Evolutionary conservation across 1,140 invertebrate genomes (phyloP), one percentile per base, ranked within the genome.

Genomic region (Meloidogyne hapla): DNA sequence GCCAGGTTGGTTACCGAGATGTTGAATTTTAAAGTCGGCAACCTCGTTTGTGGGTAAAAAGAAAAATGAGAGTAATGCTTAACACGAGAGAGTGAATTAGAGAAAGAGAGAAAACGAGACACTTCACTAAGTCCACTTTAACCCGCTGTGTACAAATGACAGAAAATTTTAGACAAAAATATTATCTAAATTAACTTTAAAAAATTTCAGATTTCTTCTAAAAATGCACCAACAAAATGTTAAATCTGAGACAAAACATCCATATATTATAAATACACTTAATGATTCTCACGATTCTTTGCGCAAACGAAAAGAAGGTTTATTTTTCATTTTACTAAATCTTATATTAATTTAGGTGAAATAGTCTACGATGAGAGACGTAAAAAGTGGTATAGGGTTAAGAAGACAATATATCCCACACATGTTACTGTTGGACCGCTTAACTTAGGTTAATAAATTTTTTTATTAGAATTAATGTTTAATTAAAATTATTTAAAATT

Each of bases 401-500:
- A 73, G 40, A 85, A 85, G 74, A 83, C 83, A 12, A 82, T 85
- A 26, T 68, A 83, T 69, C 82, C 81, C 15, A 73, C 83, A 45
- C 71, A 81, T 28, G 77, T 73, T 38, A 28, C 76, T 45, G 48
- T 63, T 18, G 83, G 83, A 8, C 83, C 83, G 8, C 70, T 76
- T 69, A 79, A 81, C 38, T 64, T 84, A 48, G 83, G 83, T 79
- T 65, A 45, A 61, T 4, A 33, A 33, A 33, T 5, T 21, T 33
- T 12, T 38, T 71, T 63, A 64, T 48, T 6, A n/a, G 0, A 56
- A 56, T 45, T 15, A 45, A 42, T 42, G 9, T 1, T 1, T 12
- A 8, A 42, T 48, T 18, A 3, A 48, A 48, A 15, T 18, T 0
- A 48, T 18, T 48, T 48, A 18, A 18, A 48, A 18, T 18, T 48